phyloP scores from a whole-genome alignment of 2,888 invertebrate genomes.

The Julus scanicus region DNA sequence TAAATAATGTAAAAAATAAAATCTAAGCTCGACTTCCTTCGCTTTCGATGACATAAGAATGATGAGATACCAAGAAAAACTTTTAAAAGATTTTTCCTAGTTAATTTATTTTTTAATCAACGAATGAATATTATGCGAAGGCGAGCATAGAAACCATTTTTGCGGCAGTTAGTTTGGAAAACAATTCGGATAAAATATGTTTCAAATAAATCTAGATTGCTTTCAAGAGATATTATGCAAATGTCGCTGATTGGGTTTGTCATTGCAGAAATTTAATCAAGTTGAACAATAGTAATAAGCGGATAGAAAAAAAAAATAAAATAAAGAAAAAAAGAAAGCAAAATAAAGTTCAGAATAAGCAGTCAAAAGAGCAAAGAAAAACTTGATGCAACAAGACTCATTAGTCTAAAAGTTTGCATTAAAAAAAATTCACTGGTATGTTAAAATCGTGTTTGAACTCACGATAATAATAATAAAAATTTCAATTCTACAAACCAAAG shows the following conservation, averaged over 20 bases:
- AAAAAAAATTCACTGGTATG: slow-evolving; percentile 28
- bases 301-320: not conserved
- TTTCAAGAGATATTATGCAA: slow-evolving; percentile 37
- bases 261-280: not conserved
- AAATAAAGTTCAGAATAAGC: not conserved
- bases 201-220: not conserved
- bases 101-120: not conserved
- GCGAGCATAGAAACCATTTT: slow-evolving; percentile 2
- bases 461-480: not conserved
- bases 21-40: slow-evolving; percentile 3
- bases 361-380: not conserved
- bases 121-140: not conserved
- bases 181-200: not conserved
- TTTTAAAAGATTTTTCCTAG: not conserved
- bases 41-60: not conserved
- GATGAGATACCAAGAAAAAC: not conserved
- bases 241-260: not conserved
- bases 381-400: not conserved
- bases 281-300: not conserved
- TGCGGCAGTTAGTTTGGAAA: not conserved
- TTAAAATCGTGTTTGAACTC: not conserved
- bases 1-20: not conserved
- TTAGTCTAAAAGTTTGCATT: not conserved
- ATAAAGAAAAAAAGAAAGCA: not conserved
- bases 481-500: not conserved